Percentiles rank a stretch among this genome's conserved stretches.
phyloP scores from a whole-genome alignment of 35 echinoderm and acorn worm species.

The Eucidaris tribuloides region DNA sequence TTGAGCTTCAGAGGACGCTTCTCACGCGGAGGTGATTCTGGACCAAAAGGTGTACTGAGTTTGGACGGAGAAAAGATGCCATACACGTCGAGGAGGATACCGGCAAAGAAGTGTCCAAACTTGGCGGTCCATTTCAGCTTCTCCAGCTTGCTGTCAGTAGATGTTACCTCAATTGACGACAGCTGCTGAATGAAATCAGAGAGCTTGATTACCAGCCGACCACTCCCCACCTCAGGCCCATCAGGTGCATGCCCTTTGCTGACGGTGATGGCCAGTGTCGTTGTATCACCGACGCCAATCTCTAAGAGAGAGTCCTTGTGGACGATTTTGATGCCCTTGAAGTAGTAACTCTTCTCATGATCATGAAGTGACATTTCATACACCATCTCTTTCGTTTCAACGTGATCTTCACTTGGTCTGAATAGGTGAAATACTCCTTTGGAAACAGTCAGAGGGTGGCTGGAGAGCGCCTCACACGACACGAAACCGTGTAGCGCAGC shows the following conservation, averaged over 20 bases:
- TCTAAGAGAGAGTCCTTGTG: slow-evolving; percentile 62
- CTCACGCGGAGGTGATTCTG: slow-evolving; percentile 42
- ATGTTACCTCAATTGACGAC: slow-evolving; percentile 46
- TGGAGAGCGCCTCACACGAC: slow-evolving; percentile 33
- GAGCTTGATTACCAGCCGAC: slow-evolving; percentile 36
- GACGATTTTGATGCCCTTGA: slow-evolving; percentile 61
- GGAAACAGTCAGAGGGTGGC: slow-evolving; percentile 51
- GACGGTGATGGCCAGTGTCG: slow-evolving; percentile 39
- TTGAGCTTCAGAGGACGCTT: slow-evolving; percentile 47
- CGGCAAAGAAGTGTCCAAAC: slow-evolving; percentile 48
- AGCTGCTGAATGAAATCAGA: slow-evolving; percentile 66
- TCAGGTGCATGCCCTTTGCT: slow-evolving; percentile 3
- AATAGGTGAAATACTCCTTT: slow-evolving; percentile 54
- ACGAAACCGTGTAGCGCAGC: slow-evolving; percentile 48
- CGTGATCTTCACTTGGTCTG: slow-evolving; percentile 34
- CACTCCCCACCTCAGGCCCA: slow-evolving; percentile 35
- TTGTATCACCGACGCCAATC: slow-evolving; percentile 69
- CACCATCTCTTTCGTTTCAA: slow-evolving; percentile 53
- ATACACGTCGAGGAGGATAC: slow-evolving; percentile 60
- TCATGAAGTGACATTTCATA: slow-evolving; percentile 45
- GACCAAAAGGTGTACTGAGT: slow-evolving; percentile 19
- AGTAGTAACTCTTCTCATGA: slow-evolving; percentile 52
- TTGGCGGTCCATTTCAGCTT: slow-evolving; percentile 36
- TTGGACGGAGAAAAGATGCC: slow-evolving; percentile 19
- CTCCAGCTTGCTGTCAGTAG: slow-evolving; percentile 24